Evolutionary conservation across 2,888 invertebrate species (phyloP).

Genomic region (Pyrrhia umbra): DNA sequence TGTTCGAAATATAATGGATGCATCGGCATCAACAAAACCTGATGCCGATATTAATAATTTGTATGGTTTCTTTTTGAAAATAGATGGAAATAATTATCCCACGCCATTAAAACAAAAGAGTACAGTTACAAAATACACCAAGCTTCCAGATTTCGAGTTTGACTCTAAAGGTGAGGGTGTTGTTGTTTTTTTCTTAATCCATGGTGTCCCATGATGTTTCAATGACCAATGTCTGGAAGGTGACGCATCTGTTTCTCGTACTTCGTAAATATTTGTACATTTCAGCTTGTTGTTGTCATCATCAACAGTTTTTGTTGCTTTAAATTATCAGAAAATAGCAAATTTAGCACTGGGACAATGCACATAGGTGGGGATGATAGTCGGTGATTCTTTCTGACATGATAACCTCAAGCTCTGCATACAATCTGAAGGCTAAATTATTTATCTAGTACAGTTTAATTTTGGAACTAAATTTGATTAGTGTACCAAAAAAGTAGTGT

Average conservation of each 20-base stretch:
- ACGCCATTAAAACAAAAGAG: conserved; percentile 70
- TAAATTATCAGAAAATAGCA: not conserved
- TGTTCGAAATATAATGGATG: conserved; percentile 78
- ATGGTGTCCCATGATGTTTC: conserved; percentile 11
- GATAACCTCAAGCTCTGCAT: not conserved
- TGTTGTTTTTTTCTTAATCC: conserved; percentile 19
- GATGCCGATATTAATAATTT: conserved; percentile 72
- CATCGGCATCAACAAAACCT: conserved; percentile 77
- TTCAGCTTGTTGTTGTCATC: not conserved
- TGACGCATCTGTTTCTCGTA: conserved; percentile 22
- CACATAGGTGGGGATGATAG: not conserved
- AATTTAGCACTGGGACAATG: not conserved
- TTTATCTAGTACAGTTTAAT: not conserved
- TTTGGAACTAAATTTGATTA: not conserved
- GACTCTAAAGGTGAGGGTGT: conserved; percentile 75
- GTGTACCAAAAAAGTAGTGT: no score
- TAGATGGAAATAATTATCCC: conserved; percentile 71
- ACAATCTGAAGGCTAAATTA: not conserved
- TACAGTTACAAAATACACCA: conserved; percentile 82
- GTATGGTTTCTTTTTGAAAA: conserved; percentile 72
- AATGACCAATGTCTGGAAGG: conserved; percentile 13
- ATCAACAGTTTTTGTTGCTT: not conserved
- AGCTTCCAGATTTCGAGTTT: conserved; percentile 80
- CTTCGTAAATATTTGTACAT: not conserved
- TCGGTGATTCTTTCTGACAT: not conserved